Base-by-base conservation (phyloP, 2,797 vertebrate genomes). In the Oreonectes daqikongensis region DNA sequence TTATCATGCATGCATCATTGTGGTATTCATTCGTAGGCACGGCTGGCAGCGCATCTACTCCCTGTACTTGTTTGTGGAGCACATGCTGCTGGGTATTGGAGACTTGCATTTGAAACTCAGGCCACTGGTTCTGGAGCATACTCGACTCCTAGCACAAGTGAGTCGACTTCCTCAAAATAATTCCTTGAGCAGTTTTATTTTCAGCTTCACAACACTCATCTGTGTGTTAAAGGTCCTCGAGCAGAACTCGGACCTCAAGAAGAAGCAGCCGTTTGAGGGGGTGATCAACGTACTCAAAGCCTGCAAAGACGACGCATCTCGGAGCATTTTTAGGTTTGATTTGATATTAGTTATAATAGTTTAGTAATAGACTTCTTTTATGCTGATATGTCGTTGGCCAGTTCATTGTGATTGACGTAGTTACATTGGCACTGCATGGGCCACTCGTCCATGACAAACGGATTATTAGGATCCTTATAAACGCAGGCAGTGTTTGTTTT, bases 51-150 rank as follows among this genome's bases (percentile, higher is more conserved):
- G 92, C 0, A 89, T 99, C 60, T 95, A 93, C 74, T 91, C 92
- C 32, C 79, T 96, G 50, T 93, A 94, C 0, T 91, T 99, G 2
- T 99, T 99, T 52, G 90, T 97, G 86, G 96, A 98, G 30, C 95
- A 99, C 1, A 90, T 98, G 73, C 14, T 96, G 0, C 0, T 96
- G 52, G 94, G 87, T 53, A 88, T 92, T 0, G 73, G 87, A 64
- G 18, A 68, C 0, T 24, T 88, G 11, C 85, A 93, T 55, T 81
- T 84, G 0, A 89, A 93, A 22, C 85, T 98, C 20, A 30, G 83
- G 12, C 35, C 40, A 3, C 44, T 95, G 18, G 87, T 96, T 80
- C 84, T 91, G 42, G 55, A 85, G 3, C 86, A 92, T 0, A 90
- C 91, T 9, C 59, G 40, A 73, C 18, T 12, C 0, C 90, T 99